Evolutionary conservation across 2,888 invertebrate genomes (phyloP).

Genomic region (Dendrolimus houi): DNA sequence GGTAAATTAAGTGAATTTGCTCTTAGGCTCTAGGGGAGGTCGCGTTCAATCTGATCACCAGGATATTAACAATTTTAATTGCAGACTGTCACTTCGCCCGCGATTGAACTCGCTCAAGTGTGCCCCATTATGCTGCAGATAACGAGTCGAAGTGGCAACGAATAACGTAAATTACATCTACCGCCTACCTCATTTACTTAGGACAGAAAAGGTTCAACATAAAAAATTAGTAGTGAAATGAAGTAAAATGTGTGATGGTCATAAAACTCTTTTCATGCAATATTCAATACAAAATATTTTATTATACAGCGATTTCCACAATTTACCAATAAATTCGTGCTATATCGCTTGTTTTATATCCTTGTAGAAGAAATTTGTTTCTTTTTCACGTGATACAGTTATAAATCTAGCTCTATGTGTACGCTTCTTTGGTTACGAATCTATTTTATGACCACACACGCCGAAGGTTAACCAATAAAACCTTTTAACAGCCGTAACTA

Average conservation of each 20-base stretch:
- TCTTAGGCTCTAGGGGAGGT: constrained; percentile 37
- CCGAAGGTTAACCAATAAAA: constrained; percentile 76
- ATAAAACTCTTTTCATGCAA: constrained; percentile 71
- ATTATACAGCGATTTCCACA: constrained; percentile 72
- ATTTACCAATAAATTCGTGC: constrained; percentile 69
- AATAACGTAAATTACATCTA: constrained; percentile 29
- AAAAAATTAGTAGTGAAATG: constrained; percentile 65
- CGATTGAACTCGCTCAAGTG: constrained; percentile 5
- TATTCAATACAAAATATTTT: constrained; percentile 74
- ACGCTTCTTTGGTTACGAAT: constrained; percentile 70
- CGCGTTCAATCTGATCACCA: constrained; percentile 46
- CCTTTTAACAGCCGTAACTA: constrained; percentile 75
- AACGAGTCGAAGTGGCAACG: constrained; percentile 27
- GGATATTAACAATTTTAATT: constrained; percentile 45
- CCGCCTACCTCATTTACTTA: constrained; percentile 34
- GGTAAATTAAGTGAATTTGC: constrained; percentile 67
- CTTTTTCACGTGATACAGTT: constrained; percentile 69
- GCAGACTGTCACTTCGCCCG: constrained; percentile 20
- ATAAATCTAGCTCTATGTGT: constrained; percentile 65
- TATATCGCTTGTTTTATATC: constrained; percentile 69
- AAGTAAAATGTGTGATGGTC: constrained; percentile 64
- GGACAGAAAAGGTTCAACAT: constrained; percentile 45
- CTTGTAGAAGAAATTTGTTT: constrained; percentile 68
- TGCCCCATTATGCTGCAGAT: constrained; percentile 43
- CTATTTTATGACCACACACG: constrained; percentile 71